phyloP scores from a whole-genome alignment of 2,113 vertebrate species.

The Grallaria varia region DNA sequence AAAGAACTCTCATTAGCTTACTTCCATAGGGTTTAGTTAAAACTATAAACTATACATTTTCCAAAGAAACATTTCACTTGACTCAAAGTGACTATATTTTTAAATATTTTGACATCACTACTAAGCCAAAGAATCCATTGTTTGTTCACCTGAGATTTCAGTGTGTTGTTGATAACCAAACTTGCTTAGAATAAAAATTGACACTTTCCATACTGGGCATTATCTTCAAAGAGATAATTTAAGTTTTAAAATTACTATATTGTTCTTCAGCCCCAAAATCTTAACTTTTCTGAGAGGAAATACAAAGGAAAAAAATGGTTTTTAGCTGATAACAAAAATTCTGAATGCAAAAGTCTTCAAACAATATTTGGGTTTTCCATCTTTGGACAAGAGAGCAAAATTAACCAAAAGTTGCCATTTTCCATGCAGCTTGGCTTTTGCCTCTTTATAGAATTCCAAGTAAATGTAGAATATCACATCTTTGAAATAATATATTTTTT shows the following conservation, averaged over 20 bases:
- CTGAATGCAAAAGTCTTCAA: background rate
- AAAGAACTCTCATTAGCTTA: background rate
- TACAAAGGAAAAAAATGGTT: background rate
- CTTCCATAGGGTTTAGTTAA: background rate
- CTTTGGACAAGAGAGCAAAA: background rate
- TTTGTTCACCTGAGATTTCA: background rate
- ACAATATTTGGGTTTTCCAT: background rate
- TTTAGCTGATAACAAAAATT: background rate
- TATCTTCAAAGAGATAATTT: background rate
- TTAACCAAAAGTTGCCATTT: background rate
- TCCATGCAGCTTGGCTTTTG: background rate
- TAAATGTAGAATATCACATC: background rate
- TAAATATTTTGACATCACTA: background rate
- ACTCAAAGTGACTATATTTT: background rate
- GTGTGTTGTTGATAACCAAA: background rate
- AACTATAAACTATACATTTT: background rate
- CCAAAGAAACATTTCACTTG: background rate
- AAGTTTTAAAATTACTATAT: background rate
- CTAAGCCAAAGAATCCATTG: background rate
- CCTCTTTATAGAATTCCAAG: background rate
- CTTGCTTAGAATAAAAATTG: background rate
- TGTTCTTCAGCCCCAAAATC: background rate
- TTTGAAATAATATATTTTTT: background rate
- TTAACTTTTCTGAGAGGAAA: background rate
- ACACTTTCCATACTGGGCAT: background rate